These are phyloP conservation scores for Tringa solitaria DNA, from an alignment of 2,113 vertebrate genomes.

Conservation along the genomic window DNA sequence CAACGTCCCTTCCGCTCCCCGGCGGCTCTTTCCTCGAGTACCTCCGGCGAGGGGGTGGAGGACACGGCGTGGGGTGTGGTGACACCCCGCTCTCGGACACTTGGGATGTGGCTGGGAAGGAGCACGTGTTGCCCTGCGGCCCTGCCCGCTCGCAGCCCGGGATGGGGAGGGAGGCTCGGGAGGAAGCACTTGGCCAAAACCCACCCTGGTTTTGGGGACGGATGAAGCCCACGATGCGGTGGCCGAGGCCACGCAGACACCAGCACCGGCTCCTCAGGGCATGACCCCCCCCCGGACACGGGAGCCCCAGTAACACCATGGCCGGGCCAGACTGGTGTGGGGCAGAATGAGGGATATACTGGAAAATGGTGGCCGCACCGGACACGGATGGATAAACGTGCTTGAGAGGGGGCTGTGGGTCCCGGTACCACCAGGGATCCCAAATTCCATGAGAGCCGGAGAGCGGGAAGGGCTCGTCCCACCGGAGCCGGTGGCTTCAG, in stretches of 20 bases:
- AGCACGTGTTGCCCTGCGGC: not conserved
- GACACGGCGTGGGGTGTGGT: not conserved
- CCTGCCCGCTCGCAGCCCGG: not conserved
- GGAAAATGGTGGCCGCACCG: rapidly evolving
- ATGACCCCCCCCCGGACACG: rapidly evolving
- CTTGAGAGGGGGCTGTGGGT: rapidly evolving
- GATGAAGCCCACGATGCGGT: rapidly evolving
- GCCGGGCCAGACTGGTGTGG: rapidly evolving
- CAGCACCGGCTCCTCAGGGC: rapidly evolving
- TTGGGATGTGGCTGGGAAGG: not conserved
- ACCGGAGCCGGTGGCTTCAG: not conserved
- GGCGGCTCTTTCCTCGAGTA: not conserved
- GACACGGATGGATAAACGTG: rapidly evolving
- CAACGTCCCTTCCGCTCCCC: not conserved
- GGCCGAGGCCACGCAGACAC: not conserved
- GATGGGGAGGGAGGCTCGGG: not conserved
- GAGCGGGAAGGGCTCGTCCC: not conserved
- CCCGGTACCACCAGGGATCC: rapidly evolving
- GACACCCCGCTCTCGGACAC: not conserved
- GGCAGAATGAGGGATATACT: not conserved
- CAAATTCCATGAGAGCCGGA: rapidly evolving
- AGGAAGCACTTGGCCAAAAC: not conserved
- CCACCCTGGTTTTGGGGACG: rapidly evolving
- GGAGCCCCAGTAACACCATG: rapidly evolving
- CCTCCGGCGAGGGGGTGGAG: not conserved